Evolutionary conservation across 2,797 vertebrate genomes (phyloP).

Genomic region (Heteromormyrus szaboi): DNA sequence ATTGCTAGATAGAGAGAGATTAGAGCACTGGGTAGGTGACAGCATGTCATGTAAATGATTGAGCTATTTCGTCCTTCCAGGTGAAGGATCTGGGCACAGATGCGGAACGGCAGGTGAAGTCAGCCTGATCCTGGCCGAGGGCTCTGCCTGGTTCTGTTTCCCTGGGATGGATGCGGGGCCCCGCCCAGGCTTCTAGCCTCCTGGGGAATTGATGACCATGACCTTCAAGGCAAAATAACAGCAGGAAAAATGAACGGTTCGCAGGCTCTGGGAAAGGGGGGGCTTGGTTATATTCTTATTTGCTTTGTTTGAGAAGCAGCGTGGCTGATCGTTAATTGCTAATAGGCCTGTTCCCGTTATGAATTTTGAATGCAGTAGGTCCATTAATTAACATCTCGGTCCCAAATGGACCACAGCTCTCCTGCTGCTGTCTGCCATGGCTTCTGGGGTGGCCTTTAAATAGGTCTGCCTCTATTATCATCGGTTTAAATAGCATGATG

Average conservation of each 20-base stretch:
- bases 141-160: neutral
- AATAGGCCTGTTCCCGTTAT: neutral
- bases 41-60: neutral
- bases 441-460: conserved; percentile 12
- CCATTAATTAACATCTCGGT: neutral
- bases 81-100: neutral
- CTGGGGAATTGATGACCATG: neutral
- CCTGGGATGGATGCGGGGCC: neutral
- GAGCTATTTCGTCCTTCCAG: neutral
- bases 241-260: neutral
- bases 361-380: conserved; percentile 4
- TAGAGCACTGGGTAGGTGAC: neutral
- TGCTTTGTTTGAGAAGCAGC: neutral
- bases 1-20: neutral
- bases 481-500: neutral
- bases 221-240: neutral
- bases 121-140: neutral
- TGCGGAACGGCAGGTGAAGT: neutral
- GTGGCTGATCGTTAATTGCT: neutral
- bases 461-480: neutral
- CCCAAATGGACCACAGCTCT: neutral
- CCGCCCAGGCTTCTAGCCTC: neutral
- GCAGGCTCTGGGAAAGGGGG: neutral
- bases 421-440: neutral
- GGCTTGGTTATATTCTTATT: neutral